Evolutionary conservation across 30 jellyfish, hydroid and myxozoan species (phyloP).

Genomic region (Hydra vulgaris): DNA sequence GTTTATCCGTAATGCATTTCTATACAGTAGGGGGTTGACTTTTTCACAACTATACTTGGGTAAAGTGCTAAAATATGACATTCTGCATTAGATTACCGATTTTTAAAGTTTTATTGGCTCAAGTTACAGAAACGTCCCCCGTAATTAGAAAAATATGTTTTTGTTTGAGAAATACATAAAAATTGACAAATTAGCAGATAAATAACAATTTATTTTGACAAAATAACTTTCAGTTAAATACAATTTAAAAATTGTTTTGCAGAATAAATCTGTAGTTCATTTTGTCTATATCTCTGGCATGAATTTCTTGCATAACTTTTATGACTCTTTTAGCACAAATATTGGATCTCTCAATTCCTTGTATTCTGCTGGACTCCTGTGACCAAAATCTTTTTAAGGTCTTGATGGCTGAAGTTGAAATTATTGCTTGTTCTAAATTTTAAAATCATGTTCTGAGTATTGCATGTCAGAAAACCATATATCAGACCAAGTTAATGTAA

Average conservation of each 20-base stretch:
- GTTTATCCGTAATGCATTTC: too few relatives aligned
- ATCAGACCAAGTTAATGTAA: background rate
- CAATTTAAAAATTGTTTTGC: background rate
- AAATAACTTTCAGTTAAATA: background rate
- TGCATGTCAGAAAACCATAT: background rate
- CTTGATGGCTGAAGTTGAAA: background rate
- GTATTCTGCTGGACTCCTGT: background rate
- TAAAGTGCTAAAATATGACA: background rate
- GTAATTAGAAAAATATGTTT: background rate
- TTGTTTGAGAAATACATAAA: background rate
- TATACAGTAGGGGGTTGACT: background rate
- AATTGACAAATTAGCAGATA: background rate
- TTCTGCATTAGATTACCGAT: background rate
- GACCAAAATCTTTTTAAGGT: background rate
- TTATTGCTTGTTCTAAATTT: background rate
- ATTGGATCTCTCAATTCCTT: background rate
- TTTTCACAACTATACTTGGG: background rate
- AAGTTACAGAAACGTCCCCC: background rate
- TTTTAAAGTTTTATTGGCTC: background rate
- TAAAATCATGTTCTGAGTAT: background rate
- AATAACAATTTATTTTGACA: background rate
- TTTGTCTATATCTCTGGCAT: background rate
- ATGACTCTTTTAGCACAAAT: background rate
- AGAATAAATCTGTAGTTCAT: background rate
- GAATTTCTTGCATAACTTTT: background rate